Conservation (phyloP, 1,140 invertebrate genomes). For the Macrotrachela quadricornifera region DNA sequence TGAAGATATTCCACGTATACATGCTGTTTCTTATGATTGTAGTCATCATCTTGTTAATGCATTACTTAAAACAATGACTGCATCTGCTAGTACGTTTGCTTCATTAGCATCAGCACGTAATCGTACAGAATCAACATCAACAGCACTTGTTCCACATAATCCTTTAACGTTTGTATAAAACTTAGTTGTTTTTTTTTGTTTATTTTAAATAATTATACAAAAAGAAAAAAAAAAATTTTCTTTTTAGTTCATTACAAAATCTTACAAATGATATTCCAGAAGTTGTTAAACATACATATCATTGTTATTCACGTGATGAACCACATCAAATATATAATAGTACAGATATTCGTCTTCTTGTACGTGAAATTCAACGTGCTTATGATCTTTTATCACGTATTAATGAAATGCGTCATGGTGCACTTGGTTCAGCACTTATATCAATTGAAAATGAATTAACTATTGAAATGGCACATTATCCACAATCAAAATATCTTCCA, state of each 20-base stretch:
- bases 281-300: slow-evolving; percentile 14
- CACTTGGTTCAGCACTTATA: slow-evolving; percentile 26
- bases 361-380: slow-evolving; percentile 25
- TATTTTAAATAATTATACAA: too few relatives aligned
- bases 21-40: slow-evolving; percentile 28
- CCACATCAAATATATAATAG: slow-evolving; percentile 29
- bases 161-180: neutral
- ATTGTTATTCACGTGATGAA: slow-evolving; percentile 26
- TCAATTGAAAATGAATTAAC: slow-evolving; percentile 29
- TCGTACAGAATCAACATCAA: too few relatives aligned
- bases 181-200: too few relatives aligned
- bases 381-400: slow-evolving; percentile 55
- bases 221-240: neutral
- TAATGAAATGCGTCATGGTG: slow-evolving; percentile 39
- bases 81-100: too few relatives aligned
- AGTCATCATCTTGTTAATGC: slow-evolving; percentile 26
- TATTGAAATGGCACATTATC: slow-evolving; percentile 24
- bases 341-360: slow-evolving; percentile 24
- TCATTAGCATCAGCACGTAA: too few relatives aligned
- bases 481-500: slow-evolving; percentile 26
- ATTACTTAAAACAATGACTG: slow-evolving; percentile 9
- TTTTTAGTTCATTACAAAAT: slow-evolving; percentile 19
- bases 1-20: slow-evolving; percentile 15
- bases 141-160: too few relatives aligned
- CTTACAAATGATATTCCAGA: slow-evolving; percentile 23